phyloP scores from a whole-genome alignment of 2,888 invertebrate genomes.

The Axea sp. region DNA sequence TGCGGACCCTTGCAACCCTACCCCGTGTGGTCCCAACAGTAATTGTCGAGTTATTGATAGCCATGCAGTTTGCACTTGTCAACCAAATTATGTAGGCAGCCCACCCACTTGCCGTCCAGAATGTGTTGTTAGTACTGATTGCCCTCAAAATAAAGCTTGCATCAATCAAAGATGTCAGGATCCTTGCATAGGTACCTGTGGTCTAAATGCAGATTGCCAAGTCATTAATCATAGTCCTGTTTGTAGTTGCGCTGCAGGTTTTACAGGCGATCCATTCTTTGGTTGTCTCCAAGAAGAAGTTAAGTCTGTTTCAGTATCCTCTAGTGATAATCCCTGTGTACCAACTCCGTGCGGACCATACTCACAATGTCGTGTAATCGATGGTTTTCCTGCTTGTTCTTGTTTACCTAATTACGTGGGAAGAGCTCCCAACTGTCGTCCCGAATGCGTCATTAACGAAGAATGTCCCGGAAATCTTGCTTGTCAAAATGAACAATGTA shows the following conservation, averaged over 20 bases:
- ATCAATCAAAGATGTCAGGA: conserved; percentile 84
- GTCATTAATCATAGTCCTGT: conserved; percentile 92
- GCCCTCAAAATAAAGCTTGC: conserved; percentile 83
- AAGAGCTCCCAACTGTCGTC: conserved; percentile 86
- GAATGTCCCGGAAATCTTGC: conserved; percentile 86
- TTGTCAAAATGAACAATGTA: conserved; percentile 88
- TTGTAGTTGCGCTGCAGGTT: conserved; percentile 88
- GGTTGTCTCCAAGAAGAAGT: conserved; percentile 50
- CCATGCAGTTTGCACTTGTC: conserved; percentile 79
- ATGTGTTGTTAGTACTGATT: conserved; percentile 82
- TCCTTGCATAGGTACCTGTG: conserved; percentile 91
- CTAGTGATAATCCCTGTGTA: conserved; percentile 86
- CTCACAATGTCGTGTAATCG: conserved; percentile 89
- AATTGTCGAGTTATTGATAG: conserved; percentile 77
- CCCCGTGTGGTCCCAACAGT: conserved; percentile 88
- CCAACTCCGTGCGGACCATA: conserved; percentile 92
- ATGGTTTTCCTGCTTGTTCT: conserved; percentile 88
- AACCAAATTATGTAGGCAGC: conserved; percentile 76
- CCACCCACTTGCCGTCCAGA: conserved; percentile 80
- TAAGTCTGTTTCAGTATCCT: conserved; percentile 63
- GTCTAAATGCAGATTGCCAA: conserved; percentile 88
- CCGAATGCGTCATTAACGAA: conserved; percentile 88
- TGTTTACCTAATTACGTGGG: conserved; percentile 86
- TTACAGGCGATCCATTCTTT: conserved; percentile 87
- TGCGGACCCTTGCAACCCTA: conserved; percentile 76